phyloP scores from a whole-genome alignment of 2,888 invertebrate species.

The Timema cristinae region DNA sequence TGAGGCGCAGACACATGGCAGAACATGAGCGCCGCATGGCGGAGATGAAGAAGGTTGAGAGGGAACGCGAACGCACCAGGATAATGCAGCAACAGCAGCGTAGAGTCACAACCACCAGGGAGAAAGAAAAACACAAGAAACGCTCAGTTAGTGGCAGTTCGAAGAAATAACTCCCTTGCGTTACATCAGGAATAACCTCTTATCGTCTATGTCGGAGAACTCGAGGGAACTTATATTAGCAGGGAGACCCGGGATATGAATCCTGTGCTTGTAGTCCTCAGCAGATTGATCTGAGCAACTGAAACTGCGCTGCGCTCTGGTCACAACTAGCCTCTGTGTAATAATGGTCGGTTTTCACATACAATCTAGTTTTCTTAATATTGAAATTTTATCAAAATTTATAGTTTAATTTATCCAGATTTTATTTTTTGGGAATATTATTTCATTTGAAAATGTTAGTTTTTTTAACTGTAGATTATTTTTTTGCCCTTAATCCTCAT shows the following conservation, averaged over 20 bases:
- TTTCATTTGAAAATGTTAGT: slow-evolving; percentile 6
- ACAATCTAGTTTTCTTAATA: slow-evolving; percentile 16
- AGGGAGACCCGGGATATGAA: slow-evolving; percentile 8
- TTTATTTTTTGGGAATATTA: background rate
- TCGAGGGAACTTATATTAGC: slow-evolving; percentile 5
- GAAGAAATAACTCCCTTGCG: slow-evolving; percentile 25
- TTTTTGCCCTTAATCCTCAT: slow-evolving; percentile 5
- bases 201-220: background rate
- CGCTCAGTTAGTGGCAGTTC: slow-evolving; percentile 25
- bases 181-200: background rate
- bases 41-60: slow-evolving; percentile 61
- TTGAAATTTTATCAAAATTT: slow-evolving; percentile 3
- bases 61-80: slow-evolving; percentile 39
- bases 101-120: slow-evolving; percentile 19
- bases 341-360: slow-evolving; percentile 27
- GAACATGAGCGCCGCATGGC: slow-evolving; percentile 77
- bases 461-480: background rate
- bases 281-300: background rate
- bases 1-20: slow-evolving; percentile 79
- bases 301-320: background rate
- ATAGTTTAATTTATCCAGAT: background rate
- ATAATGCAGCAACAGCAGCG: slow-evolving; percentile 26
- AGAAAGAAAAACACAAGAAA: slow-evolving; percentile 19
- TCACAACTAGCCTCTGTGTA: slow-evolving; percentile 15
- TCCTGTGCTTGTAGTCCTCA: background rate